Base-by-base conservation (phyloP, 2,113 vertebrate species). In the Glaucomys volans region DNA sequence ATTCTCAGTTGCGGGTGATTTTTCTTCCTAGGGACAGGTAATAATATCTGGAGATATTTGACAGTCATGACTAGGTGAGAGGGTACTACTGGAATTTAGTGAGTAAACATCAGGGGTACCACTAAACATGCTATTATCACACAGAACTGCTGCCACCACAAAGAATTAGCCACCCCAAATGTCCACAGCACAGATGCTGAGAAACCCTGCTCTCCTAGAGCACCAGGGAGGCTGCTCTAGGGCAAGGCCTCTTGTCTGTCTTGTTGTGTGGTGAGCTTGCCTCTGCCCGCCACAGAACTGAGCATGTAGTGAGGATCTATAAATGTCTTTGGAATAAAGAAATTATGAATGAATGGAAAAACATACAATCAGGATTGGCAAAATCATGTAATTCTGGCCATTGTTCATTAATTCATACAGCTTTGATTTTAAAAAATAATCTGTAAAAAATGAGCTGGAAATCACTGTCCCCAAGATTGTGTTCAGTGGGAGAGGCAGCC, bases 111-210 rank as follows among this genome's bases (percentile, higher is more conserved):
- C 42, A 87, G 4, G n/a, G 17, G 2, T 62, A 40, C 16, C 67
- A 7, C 1, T 37, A 12, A 18, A 8, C 0, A 8, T 7, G n/a
- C 28, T 20, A 52, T 22, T 16, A 4, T 2, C n/a, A 18, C 42
- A 50, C 35, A 52, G 44, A 28, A 7, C 0, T 47, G 30, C 6
- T 32, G 4, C 2, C 42, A 16, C 7, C 76, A 76, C 8, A 16
- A 85, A 88, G 50, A 24, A n/a, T 40, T 16, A 28, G 11, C 22
- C 13, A 20, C 1, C 14, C 8, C 2, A 44, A 77, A n/a, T 32
- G 8, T 20, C 52, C 32, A 17, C 2, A 57, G 47, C 10, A 3
- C 37, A 5, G 5, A n/a, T 18, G 1, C 26, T 4, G 44, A 81
- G 18, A 92, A 93, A 40, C 22, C 12, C 11, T 22, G 10, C 22